phyloP scores from a whole-genome alignment of 2,113 vertebrate genomes.

The Coturnix japonica region DNA sequence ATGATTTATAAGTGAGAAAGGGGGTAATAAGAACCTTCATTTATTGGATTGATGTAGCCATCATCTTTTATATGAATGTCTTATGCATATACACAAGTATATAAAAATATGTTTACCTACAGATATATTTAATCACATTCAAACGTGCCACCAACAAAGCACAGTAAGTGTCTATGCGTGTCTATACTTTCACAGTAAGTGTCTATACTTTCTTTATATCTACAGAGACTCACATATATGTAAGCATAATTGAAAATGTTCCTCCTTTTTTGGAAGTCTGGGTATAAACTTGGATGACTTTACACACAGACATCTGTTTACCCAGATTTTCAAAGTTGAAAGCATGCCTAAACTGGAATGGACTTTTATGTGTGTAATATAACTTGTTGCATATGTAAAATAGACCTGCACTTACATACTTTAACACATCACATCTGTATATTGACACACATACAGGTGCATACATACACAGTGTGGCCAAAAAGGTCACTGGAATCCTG shows the following conservation, averaged over 20 bases:
- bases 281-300: background rate
- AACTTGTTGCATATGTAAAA: background rate
- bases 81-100: background rate
- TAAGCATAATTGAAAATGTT: background rate
- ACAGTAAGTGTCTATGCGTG: background rate
- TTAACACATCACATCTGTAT: background rate
- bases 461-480: background rate
- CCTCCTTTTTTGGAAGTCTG: conserved; percentile 1
- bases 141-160: background rate
- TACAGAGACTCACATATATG: background rate
- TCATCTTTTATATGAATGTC: background rate
- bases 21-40: background rate
- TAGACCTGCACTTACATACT: background rate
- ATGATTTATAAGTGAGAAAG: conserved; percentile 7
- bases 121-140: background rate
- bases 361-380: background rate
- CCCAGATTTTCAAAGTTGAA: background rate
- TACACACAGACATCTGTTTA: conserved; percentile 1
- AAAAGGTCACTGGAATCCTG: no score
- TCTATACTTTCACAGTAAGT: background rate
- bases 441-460: accelerated
- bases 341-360: background rate
- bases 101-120: background rate
- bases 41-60: background rate
- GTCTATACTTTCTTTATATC: background rate